These are phyloP conservation scores for Prenolepis imparis DNA, from an alignment of 2,888 invertebrate genomes.

Conservation along the genomic window DNA sequence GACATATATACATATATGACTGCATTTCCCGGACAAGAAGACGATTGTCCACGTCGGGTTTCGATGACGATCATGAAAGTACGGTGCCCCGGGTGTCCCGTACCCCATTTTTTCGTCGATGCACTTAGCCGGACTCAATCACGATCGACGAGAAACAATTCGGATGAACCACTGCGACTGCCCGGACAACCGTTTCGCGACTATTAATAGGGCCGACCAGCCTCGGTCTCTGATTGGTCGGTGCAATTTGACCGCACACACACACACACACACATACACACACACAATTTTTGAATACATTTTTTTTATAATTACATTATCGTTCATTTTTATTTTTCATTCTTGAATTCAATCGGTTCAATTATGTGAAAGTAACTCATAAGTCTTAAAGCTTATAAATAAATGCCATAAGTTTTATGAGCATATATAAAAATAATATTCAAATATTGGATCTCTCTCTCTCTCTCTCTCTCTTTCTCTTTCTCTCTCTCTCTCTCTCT, in stretches of 20 bases:
- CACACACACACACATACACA: too few species aligned
- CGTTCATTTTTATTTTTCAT: neutral
- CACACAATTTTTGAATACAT: too few species aligned
- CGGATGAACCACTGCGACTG: conserved; percentile 40
- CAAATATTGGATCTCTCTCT: neutral
- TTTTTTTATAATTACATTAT: conserved; percentile 1
- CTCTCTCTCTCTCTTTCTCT: too few species aligned
- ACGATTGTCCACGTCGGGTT: conserved; percentile 37
- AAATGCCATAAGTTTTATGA: neutral
- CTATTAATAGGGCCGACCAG: conserved; percentile 34
- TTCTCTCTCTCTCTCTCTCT: too few species aligned
- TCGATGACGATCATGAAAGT: conserved; percentile 58
- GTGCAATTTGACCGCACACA: too few species aligned
- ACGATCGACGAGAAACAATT: conserved; percentile 49
- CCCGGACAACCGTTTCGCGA: neutral
- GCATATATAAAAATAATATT: neutral
- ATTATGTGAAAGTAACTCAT: neutral
- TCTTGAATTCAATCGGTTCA: conserved; percentile 7
- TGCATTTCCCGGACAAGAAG: neutral
- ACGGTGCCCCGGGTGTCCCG: conserved; percentile 27
- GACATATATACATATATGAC: neutral
- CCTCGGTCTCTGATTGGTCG: too few species aligned
- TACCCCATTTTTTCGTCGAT: conserved; percentile 41
- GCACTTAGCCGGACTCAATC: conserved; percentile 58
- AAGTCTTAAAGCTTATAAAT: neutral